Evolutionary conservation across 2,113 vertebrate genomes (phyloP), one percentile per base, ranked within the genome.

Genomic region (Suncus etruscus): DNA sequence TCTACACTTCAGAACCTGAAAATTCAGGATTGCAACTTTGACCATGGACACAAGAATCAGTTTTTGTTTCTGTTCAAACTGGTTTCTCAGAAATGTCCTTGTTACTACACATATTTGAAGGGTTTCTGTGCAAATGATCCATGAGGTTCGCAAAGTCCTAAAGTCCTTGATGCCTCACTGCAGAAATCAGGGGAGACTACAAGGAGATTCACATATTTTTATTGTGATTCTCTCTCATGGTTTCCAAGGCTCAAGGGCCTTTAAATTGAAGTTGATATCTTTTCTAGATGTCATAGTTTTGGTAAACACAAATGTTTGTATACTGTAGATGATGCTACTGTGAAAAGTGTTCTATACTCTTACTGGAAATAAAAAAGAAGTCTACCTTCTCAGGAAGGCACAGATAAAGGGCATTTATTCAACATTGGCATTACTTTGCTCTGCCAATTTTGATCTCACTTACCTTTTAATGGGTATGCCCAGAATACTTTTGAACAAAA

Each of bases 401-500:
- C 47, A 15, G 24, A 74, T 50, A 47, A 66, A 69, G 45, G 51
- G 70, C 25, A 16, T 75, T 83, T 89, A 73, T 75, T 86, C 86
- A 65, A 54, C 22, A n/a, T 61, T 83, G 80, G 39, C 54, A 45
- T 87, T 88, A 45, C 65, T 74, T 77, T 86, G 32, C 77, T 88
- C 89, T n/a, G n/a, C 32, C 54, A 73, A 29, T 22, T 72, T 88
- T 66, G 22, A 22, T 48, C 66, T 50, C 51, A 79, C 29, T 90
- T n/a, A 75, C 77, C 6, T 47, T 91, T 72, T 69, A 77, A 48
- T 87, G 68, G 20, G 18, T 80, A 25, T 58, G 69, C 24, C 27
- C n/a, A 86, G 91, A 93, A 75, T 81, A 74, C 82, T 89, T 61
- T 73, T 89, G 91, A 92, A 96, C 78, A 96, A 96, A 87, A 25